Base-by-base conservation (phyloP, 2,888 invertebrate genomes). In the Diarsia dahlii region DNA sequence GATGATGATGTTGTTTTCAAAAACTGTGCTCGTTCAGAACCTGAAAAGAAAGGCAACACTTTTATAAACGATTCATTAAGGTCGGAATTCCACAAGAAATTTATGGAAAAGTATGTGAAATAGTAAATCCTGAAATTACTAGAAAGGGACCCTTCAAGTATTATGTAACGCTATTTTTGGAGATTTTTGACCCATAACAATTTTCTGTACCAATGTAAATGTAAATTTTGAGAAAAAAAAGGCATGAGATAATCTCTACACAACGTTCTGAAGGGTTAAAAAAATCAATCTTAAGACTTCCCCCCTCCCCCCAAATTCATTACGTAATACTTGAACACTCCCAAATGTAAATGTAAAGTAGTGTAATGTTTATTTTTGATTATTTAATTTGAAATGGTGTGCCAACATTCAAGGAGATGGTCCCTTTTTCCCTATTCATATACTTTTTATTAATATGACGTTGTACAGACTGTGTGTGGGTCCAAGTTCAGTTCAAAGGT, bases 1-100 rank as follows among this genome's bases (percentile, higher is more conserved):
- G 99, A 99, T 93, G 99, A 99, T 93, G 99, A 99, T 96, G 99
- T 99, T 0, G 99, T 99, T 0, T 99, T 99, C 94, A 99, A 99
- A 95, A 99, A 99, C 94, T 99, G 99, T 97, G 99, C 99, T 0
- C 98, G 99, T 75, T 99, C 99, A 0, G 99, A 99, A 93, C 99
- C 99, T 0, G 99, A 99, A 85, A 98, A 98, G 91, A 99, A 98
- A 91, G 95, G 97, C 20, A 98, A 98, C 84, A 97, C 98, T 45
- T 99, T 99, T 92, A 99, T 99, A 81, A 99, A 99, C 94, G 99
- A 99, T 93, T 99, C 99, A 0, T 95, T 99, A 74, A 97, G 99
- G 86, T 99, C 99, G 63, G 99, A 99, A 93, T 99, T 99, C 93
- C 99, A 99, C 95, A 98, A 99, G 92, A 99, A 99, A 94, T 99